Evolutionary conservation across 1,140 invertebrate genomes (phyloP), one percentile per base, ranked within the genome.

Genomic region (Brachionus angularis): DNA sequence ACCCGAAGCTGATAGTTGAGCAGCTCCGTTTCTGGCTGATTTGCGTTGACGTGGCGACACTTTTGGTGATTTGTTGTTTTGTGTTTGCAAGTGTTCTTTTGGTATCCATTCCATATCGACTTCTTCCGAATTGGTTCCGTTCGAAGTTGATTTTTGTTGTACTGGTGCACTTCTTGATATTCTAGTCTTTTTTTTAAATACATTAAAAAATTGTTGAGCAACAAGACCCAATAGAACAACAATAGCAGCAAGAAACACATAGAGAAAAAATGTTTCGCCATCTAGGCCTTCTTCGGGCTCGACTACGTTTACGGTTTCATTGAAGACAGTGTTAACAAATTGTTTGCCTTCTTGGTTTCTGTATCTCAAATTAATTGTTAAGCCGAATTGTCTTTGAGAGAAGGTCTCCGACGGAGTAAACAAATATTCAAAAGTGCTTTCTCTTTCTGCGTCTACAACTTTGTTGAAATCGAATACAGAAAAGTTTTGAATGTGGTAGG

Each of bases 401-500:
- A 96, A 97, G 53, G 89, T 87, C 79, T 98, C 96, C 74, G 91
- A 91, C 23, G 95, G 91, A 67, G 93, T 86, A 78, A 99, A 98
- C 3, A 89, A 90, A 80, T 98, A 98, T 50, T 89, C 88, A 71
- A 99, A 86, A 0, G 96, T 96, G 14, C 91, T 91, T 83, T 99
- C 91, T 75, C 94, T 87, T 58, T 88, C 87, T 0, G 94, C 89
- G 76, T 91, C 89, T 0, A 98, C 91, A 76, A 89, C 84, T 76
- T 87, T 87, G 75, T 93, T 89, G 80, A 91, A 96, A n/a, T 87
- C 85, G 75, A 93, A 85, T 1, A 90, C 88, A 0, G 93, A 92
- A 83, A 97, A 98, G 83, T 98, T 98, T 81, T 98, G 95, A 76
- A 98, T 95, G 79, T 93, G 91, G 80, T 94, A 98, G 74, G 88